Evolutionary conservation across 2,888 invertebrate species (phyloP).

Genomic region (Pherbina coryleti): DNA sequence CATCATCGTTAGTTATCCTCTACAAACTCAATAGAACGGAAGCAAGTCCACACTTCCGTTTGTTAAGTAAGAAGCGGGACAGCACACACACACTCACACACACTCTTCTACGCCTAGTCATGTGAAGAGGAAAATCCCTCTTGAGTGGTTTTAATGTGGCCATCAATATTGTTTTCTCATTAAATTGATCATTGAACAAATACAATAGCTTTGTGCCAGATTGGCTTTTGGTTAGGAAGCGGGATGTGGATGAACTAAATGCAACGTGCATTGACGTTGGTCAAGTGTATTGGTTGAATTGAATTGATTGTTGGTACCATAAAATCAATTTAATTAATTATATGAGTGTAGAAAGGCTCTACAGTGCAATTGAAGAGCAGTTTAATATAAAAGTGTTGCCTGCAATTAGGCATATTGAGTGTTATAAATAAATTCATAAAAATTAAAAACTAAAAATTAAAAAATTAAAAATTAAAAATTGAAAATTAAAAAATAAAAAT

Average conservation of each 20-base stretch:
- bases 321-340: slow-evolving; percentile 39
- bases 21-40: slow-evolving; percentile 11
- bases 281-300: neutral
- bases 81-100: neutral
- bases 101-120: neutral
- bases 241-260: neutral
- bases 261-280: neutral
- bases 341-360: slow-evolving; percentile 15
- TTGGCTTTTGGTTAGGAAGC: neutral
- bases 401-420: neutral
- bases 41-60: slow-evolving; percentile 10
- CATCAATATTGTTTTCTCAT: slow-evolving; percentile 69
- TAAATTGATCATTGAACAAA: slow-evolving; percentile 69
- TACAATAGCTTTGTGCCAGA: slow-evolving; percentile 50
- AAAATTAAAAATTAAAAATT: neutral
- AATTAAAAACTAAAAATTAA: neutral
- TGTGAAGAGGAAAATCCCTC: neutral
- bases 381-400: slow-evolving; percentile 2
- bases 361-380: neutral
- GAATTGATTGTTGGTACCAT: slow-evolving; percentile 33
- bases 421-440: neutral
- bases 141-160: slow-evolving; percentile 54
- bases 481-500: neutral
- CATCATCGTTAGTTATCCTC: neutral
- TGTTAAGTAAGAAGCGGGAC: neutral